phyloP scores from a whole-genome alignment of 2,113 vertebrate genomes.

The Platysteira castanea region DNA sequence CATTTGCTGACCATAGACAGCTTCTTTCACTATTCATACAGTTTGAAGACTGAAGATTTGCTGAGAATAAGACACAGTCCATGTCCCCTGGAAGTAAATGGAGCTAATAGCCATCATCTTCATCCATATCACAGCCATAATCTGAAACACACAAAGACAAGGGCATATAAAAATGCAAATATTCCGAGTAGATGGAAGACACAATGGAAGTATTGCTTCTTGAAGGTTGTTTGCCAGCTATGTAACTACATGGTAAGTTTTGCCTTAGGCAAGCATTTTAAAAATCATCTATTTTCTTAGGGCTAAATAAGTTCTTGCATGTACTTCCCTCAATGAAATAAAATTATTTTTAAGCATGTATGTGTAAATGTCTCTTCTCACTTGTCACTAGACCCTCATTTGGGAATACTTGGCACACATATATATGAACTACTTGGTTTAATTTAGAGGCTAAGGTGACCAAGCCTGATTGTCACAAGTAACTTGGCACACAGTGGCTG shows the following conservation, averaged over 20 bases:
- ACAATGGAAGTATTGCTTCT: not conserved
- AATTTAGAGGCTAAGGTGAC: not conserved
- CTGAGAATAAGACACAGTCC: not conserved
- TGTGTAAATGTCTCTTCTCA: not conserved
- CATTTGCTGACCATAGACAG: slow-evolving; percentile 31
- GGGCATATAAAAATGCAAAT: not conserved
- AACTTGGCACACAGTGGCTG: not conserved
- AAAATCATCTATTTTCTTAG: not conserved
- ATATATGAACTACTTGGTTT: not conserved
- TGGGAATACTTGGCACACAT: not conserved
- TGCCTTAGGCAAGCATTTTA: not conserved
- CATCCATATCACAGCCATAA: slow-evolving; percentile 88
- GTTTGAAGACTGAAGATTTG: not conserved
- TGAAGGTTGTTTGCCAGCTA: not conserved
- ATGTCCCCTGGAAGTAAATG: not conserved
- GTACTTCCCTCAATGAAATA: not conserved
- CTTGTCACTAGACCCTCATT: not conserved
- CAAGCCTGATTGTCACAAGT: not conserved
- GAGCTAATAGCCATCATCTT: slow-evolving; percentile 82
- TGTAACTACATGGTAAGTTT: not conserved
- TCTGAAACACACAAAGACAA: slow-evolving; percentile 72
- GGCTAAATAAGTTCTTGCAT: not conserved
- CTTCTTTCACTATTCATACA: slow-evolving; percentile 20
- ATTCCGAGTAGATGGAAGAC: not conserved
- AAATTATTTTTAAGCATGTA: not conserved